A percentile compares a stretch with the other conserved stretches of the same genome.
Conservation (phyloP, 2,888 invertebrate genomes). For the Yponomeuta cagnagella region DNA sequence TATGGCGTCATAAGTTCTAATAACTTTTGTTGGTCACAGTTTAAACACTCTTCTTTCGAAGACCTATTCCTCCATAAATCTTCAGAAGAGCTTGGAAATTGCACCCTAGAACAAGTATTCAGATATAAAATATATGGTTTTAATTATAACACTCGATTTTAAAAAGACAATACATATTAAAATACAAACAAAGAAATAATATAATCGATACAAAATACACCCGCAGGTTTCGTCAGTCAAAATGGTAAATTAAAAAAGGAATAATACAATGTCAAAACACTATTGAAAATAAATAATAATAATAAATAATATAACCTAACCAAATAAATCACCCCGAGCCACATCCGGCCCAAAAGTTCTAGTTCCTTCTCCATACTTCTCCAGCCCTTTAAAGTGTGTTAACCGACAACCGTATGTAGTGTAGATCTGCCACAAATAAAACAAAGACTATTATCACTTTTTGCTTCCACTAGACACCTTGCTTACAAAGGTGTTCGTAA, state of each 20-base stretch:
- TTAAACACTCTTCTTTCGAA: neutral
- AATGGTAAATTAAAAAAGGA: too few relatives aligned
- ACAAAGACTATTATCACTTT: conserved; percentile 16
- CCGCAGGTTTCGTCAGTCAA: too few relatives aligned
- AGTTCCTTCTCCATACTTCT: neutral
- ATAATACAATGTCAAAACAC: too few relatives aligned
- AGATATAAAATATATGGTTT: too few relatives aligned
- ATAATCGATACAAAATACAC: too few relatives aligned
- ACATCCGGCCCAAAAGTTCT: neutral
- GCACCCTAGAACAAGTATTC: neutral
- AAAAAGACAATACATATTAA: too few relatives aligned
- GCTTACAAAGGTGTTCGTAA: conserved; percentile 16
- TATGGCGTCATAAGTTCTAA: too few relatives aligned
- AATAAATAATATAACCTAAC: too few relatives aligned
- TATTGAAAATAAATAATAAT: too few relatives aligned
- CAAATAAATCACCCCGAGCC: too few relatives aligned
- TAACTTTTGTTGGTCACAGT: neutral
- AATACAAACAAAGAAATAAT: too few relatives aligned
- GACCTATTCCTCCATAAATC: neutral
- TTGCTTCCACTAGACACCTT: conserved; percentile 18
- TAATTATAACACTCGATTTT: too few relatives aligned
- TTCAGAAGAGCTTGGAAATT: neutral
- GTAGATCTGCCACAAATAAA: conserved; percentile 1
- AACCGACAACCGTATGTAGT: neutral
- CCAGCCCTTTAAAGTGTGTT: neutral